Evolutionary conservation across 2,888 invertebrate genomes (phyloP).

Genomic region (Euproctis similis): DNA sequence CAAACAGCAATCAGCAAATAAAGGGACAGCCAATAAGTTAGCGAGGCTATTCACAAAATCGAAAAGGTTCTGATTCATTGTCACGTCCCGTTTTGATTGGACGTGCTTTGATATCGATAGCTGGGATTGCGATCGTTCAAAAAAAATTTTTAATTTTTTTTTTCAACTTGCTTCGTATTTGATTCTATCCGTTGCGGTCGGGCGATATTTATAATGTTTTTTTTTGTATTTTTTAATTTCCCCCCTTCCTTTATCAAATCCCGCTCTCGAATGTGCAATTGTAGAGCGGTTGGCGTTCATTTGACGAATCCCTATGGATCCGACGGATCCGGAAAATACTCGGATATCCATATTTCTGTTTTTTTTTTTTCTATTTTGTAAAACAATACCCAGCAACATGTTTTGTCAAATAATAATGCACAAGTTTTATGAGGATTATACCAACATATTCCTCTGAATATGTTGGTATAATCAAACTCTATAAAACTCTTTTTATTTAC

Average conservation of each 20-base stretch:
- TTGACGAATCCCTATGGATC: too few species aligned
- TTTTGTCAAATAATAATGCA: too few species aligned
- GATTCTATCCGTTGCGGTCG: constrained; percentile 62
- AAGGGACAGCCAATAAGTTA: constrained; percentile 70
- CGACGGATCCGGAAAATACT: too few species aligned
- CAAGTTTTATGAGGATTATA: too few species aligned
- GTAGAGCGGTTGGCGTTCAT: too few species aligned
- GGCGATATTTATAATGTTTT: constrained; percentile 57
- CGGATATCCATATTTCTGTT: too few species aligned
- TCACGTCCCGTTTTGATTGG: constrained; percentile 73
- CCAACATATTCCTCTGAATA: too few species aligned
- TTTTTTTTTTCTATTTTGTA: too few species aligned
- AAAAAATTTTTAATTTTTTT: constrained; percentile 70
- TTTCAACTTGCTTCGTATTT: constrained; percentile 61
- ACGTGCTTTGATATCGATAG: constrained; percentile 74
- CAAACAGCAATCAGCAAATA: constrained; percentile 71
- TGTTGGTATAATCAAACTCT: too few species aligned
- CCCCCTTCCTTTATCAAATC: constrained; percentile 44
- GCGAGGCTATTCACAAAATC: constrained; percentile 63
- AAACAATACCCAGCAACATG: too few species aligned
- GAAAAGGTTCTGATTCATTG: constrained; percentile 70
- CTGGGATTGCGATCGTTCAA: constrained; percentile 64
- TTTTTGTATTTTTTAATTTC: constrained; percentile 56
- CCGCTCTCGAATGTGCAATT: too few species aligned
- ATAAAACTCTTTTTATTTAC: too few species aligned